A percentile compares a stretch with the other conserved stretches of the same genome.
These are phyloP conservation scores for Tetramorium simillimum DNA, from an alignment of 1,140 invertebrate species.

Conservation along the genomic window DNA sequence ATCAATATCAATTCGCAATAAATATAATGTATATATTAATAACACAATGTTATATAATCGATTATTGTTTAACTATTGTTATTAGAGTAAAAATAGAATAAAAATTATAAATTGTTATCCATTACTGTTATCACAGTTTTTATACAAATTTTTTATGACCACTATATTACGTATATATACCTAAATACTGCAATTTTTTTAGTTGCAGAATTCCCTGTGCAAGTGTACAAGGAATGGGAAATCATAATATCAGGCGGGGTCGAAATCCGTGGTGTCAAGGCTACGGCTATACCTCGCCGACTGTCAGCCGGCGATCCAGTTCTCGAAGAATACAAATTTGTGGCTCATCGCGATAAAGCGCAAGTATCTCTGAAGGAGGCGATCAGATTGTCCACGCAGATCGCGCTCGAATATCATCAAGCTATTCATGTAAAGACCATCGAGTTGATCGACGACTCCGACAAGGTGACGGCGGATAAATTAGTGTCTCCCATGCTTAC, in stretches of 20 bases:
- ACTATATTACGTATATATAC: not conserved
- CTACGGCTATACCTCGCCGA: slow-evolving; percentile 91
- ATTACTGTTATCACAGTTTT: not conserved
- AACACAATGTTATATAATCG: no score
- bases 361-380: slow-evolving; percentile 81
- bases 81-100: not conserved
- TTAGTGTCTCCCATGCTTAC: slow-evolving; percentile 86
- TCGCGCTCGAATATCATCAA: slow-evolving; percentile 92
- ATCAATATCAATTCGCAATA: no score
- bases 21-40: no score
- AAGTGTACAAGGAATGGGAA: slow-evolving; percentile 84
- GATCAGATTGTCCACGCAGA: slow-evolving; percentile 88
- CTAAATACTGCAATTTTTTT: not conserved
- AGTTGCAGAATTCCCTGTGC: slow-evolving; percentile 82
- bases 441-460: slow-evolving; percentile 87
- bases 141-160: not conserved
- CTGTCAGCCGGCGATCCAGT: slow-evolving; percentile 88
- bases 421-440: slow-evolving; percentile 90
- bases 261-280: slow-evolving; percentile 93
- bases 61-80: not conserved
- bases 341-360: slow-evolving; percentile 82
- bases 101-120: not conserved
- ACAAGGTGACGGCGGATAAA: slow-evolving; percentile 81
- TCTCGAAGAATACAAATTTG: slow-evolving; percentile 91
- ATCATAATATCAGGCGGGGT: slow-evolving; percentile 90